Conservation (phyloP, 2,797 vertebrate species). For the Sebastes taczanowskii region DNA sequence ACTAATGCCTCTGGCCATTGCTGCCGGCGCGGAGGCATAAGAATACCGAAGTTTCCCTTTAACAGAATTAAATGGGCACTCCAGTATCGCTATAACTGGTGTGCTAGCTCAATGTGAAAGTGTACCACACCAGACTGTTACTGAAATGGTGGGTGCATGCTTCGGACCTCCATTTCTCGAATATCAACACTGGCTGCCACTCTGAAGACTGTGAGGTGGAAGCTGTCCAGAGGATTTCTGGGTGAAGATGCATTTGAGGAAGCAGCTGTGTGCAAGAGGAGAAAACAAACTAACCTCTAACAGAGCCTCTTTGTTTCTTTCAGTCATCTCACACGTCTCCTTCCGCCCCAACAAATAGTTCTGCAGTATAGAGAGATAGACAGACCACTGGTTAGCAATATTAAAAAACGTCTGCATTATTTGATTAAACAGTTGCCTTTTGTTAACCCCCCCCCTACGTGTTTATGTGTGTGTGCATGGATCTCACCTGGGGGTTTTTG, state of each 20-base stretch:
- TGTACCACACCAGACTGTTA: not conserved
- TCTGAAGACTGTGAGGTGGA: not conserved
- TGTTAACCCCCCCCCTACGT: not conserved
- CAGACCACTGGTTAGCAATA: not conserved
- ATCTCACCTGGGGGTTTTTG: constrained; percentile 94
- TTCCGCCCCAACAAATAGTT: constrained; percentile 97
- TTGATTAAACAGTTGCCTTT: not conserved
- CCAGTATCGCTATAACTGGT: not conserved
- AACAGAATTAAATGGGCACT: not conserved
- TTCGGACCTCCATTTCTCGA: not conserved
- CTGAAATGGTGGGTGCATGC: not conserved
- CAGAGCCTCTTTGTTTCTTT: constrained; percentile 97
- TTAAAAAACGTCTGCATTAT: not conserved
- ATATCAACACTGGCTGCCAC: not conserved
- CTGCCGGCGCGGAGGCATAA: too few species aligned
- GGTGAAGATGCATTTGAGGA: not conserved
- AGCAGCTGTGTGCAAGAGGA: not conserved
- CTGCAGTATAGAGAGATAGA: constrained; percentile 67
- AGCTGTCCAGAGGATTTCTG: not conserved
- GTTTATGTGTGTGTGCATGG: not conserved
- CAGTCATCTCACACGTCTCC: constrained; percentile 96
- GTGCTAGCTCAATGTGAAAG: not conserved
- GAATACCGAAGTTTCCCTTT: not conserved
- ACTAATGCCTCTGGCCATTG: too few species aligned
- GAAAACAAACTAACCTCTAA: constrained; percentile 86